Conservation (phyloP, 2,797 vertebrate species). For the Syngnathus acus region DNA sequence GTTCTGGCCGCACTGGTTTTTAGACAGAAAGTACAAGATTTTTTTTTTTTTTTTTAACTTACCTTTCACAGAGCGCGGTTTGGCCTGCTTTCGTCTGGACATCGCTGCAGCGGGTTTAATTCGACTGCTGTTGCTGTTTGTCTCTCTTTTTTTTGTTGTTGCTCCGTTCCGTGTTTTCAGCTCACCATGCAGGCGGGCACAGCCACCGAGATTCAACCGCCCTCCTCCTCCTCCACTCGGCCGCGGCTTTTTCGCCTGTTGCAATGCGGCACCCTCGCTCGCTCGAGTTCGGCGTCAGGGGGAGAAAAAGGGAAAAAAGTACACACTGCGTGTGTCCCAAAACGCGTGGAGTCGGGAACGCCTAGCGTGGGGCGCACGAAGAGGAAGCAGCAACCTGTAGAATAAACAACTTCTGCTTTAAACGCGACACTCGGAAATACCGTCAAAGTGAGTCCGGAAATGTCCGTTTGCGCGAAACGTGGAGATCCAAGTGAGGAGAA, state of each 20-base stretch:
- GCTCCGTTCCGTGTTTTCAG: conserved; percentile 62
- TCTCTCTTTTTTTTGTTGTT: conserved; percentile 7
- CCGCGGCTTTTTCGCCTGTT: conserved; percentile 82
- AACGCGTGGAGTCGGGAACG: not conserved
- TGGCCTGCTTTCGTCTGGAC: conserved; percentile 97
- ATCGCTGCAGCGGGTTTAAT: conserved; percentile 67
- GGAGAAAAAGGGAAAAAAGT: not conserved
- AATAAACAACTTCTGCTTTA: conserved; percentile 25
- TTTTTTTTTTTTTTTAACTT: conserved; percentile 52
- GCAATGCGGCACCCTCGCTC: conserved; percentile 88
- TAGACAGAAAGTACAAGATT: conserved; percentile 11
- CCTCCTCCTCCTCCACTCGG: conserved; percentile 53
- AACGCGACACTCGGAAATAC: not conserved
- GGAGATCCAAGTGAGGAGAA: conserved; percentile 36
- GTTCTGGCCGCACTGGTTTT: conserved; percentile 38
- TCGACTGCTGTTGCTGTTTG: conserved; percentile 5
- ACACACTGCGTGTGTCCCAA: not conserved
- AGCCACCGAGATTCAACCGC: conserved; percentile 15
- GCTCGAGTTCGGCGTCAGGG: conserved; percentile 38
- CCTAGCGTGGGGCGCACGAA: not conserved
- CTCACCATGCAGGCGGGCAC: conserved; percentile 55
- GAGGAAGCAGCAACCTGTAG: conserved; percentile 61
- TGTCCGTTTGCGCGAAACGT: conserved; percentile 18
- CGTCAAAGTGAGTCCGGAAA: not conserved
- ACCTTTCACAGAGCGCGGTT: conserved; percentile 98